phyloP scores from a whole-genome alignment of 2,113 vertebrate genomes.

The Marmota flaviventris region DNA sequence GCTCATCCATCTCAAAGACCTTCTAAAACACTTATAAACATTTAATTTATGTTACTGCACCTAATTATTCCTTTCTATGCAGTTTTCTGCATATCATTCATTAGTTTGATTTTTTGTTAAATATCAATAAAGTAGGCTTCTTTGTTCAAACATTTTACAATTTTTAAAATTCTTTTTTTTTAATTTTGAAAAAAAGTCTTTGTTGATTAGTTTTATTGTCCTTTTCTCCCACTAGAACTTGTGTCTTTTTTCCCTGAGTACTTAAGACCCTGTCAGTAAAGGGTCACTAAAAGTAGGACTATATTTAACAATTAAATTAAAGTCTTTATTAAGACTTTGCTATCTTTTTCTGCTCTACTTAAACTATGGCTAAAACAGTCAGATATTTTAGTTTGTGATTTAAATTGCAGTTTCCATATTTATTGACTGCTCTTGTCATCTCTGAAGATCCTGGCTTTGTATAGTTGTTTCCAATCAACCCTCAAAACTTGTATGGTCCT shows the following conservation, averaged over 20 bases:
- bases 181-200: background rate
- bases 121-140: background rate
- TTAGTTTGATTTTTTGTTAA: constrained; percentile 10
- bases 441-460: background rate
- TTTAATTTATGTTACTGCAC: background rate
- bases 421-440: background rate
- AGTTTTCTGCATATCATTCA: background rate
- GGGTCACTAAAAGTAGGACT: background rate
- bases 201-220: background rate
- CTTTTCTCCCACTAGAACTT: background rate
- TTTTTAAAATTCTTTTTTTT: background rate
- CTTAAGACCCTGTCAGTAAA: background rate
- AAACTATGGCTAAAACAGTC: background rate
- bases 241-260: background rate
- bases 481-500: background rate
- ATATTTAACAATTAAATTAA: background rate
- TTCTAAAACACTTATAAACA: background rate
- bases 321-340: background rate
- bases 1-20: background rate
- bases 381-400: background rate
- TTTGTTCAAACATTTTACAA: background rate
- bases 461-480: background rate
- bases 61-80: background rate
- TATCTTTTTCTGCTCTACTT: background rate
- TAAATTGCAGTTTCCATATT: background rate